phyloP scores from a whole-genome alignment of 2,888 invertebrate genomes.

The Dicycla oo region DNA sequence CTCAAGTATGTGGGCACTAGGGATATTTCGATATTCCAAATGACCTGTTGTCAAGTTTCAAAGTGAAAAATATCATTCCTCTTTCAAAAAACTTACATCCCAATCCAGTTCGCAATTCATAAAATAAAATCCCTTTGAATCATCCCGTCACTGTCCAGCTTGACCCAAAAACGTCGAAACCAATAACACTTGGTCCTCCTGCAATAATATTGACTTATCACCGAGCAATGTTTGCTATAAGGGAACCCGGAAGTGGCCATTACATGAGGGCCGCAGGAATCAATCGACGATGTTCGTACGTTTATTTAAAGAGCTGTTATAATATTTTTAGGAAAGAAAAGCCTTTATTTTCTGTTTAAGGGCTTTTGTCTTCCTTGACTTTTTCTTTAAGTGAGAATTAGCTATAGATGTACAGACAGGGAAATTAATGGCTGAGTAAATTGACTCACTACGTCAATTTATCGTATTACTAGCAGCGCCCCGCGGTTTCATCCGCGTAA shows the following conservation, averaged over 20 bases:
- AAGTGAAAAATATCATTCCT: no score
- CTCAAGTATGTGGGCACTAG: no score
- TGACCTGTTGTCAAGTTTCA: no score
- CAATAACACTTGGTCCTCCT: slow-evolving; percentile 50
- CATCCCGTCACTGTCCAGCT: slow-evolving; percentile 34
- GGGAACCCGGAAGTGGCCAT: slow-evolving; percentile 55
- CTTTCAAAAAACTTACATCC: background rate
- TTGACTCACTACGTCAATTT: background rate
- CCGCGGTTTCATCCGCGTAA: no score
- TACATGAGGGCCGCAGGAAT: slow-evolving; percentile 48
- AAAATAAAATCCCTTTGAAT: slow-evolving; percentile 26
- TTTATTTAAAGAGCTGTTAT: slow-evolving; percentile 38
- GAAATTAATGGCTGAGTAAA: background rate
- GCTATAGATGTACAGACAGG: background rate
- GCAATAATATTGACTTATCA: slow-evolving; percentile 66
- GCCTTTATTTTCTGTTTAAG: background rate
- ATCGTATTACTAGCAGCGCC: no score
- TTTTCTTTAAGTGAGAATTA: background rate
- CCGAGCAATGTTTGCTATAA: slow-evolving; percentile 63
- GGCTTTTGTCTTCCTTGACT: background rate
- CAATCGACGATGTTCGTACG: slow-evolving; percentile 40
- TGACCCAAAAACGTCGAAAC: slow-evolving; percentile 39
- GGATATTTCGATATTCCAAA: no score
- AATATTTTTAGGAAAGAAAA: slow-evolving; percentile 11
- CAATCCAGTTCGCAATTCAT: slow-evolving; percentile 11